Evolutionary conservation across 2,797 vertebrate species (phyloP), one percentile per base, ranked within the genome.

Genomic region (Hydrolagus colliei): DNA sequence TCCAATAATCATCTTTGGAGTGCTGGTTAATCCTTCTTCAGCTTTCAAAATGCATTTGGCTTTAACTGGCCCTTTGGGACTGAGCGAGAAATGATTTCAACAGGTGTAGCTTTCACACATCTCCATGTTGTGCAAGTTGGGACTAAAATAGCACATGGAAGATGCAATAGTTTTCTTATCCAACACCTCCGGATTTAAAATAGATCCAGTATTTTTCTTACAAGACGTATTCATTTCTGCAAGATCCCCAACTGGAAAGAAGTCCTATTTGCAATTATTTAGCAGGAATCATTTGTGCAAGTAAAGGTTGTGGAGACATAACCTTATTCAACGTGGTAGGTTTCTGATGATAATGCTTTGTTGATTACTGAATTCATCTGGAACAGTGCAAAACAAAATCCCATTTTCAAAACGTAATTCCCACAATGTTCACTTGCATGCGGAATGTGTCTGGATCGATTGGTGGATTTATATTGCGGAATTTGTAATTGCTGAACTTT

Each of bases 41-140:
- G 20, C 61, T 79, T 79, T 63, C n/a, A 79, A 79, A 79, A 80
- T 80, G 27, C 27, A 13, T 80, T 18, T 80, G 62, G 8, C 14
- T 80, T 79, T 80, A 32, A 80, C 78, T 67, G 5, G 32, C 59
- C 62, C 62, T 52, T 65, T 65, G 62, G 18, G 62, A 65, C 10
- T 16, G 18, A n/a, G 8, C 3, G 32, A 18, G 62, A 65, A 27
- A 67, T 9, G 52, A 77, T 61, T 61, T 59, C 61, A 16, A 35
- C 8, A 65, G 13, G 18, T 67, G 41, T 52, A 52, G 41, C 27
- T 35, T 80, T 80, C 27, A 67, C n/a, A 52, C 41, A 52, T 3
- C 41, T 52, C 41, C 41, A 6, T 52, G 41, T 52, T 67, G 18
- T 80, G 77, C 13, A 22, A 79, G 63, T 65, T 79, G 8, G 13